A percentile compares a stretch with the other conserved stretches of the same genome.
Conservation (phyloP, 2,113 vertebrate genomes). For the Tenrec ecaudatus region DNA sequence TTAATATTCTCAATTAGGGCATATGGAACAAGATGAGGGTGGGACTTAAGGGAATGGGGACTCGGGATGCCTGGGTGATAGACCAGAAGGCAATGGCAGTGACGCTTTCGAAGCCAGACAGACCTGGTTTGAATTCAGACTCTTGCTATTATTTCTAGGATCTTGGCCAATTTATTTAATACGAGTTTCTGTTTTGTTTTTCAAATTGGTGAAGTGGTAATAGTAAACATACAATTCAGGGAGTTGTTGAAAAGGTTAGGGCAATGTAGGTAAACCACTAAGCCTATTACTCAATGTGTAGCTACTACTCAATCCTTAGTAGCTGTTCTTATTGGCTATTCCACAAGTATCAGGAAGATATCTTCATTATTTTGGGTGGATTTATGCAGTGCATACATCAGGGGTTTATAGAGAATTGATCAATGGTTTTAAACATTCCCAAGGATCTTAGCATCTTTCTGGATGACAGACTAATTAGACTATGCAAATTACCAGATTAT, state of each 20-base stretch:
- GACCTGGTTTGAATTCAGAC: conserved; percentile 19
- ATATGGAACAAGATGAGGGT: not conserved
- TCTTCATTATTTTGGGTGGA: conserved; percentile 9
- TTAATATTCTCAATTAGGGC: conserved; percentile 5
- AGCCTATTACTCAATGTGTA: not conserved
- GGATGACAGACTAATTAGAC: not conserved
- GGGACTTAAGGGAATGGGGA: not conserved
- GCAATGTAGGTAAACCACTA: not conserved
- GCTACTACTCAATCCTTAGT: not conserved
- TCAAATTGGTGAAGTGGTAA: not conserved
- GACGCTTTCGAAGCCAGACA: not conserved
- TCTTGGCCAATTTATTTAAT: not conserved
- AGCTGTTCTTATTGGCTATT: not conserved
- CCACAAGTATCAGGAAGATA: not conserved
- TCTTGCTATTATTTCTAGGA: not conserved
- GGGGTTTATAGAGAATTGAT: not conserved
- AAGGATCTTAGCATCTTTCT: conserved; percentile 6
- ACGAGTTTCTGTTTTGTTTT: not conserved
- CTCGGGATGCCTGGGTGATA: not conserved
- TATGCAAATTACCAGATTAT: not conserved
- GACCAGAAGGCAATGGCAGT: not conserved
- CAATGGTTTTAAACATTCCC: conserved; percentile 26
- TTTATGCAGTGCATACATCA: conserved; percentile 30
- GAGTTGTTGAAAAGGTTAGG: conserved; percentile 15
- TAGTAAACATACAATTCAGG: not conserved